Evolutionary conservation across 2,113 vertebrate species (phyloP).

Genomic region (Rhinoptilus africanus): DNA sequence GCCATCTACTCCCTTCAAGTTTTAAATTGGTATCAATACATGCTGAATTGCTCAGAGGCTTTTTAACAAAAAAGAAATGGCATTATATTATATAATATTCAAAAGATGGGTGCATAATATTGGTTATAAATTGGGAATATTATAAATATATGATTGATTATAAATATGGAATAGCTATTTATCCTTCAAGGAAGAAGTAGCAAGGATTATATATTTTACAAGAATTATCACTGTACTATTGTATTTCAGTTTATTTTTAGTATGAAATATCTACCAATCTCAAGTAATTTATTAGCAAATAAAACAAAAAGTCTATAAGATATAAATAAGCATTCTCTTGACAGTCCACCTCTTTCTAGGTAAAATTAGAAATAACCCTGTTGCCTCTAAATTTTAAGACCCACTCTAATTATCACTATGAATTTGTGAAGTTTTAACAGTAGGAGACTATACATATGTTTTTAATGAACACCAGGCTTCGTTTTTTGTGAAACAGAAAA

Average conservation of each 20-base stretch:
- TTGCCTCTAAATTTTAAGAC: conserved; percentile 26
- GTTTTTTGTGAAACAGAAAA: background rate
- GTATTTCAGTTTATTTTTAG: conserved; percentile 9
- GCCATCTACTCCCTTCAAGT: background rate
- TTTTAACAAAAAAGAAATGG: background rate
- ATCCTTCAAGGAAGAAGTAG: background rate
- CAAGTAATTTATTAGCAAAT: conserved; percentile 9
- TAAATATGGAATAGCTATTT: background rate
- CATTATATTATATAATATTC: background rate
- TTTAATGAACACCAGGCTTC: conserved; percentile 45
- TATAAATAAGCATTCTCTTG: conserved; percentile 7
- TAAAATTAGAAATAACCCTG: conserved; percentile 18
- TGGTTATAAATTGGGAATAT: background rate
- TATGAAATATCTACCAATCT: background rate
- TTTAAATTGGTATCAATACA: background rate
- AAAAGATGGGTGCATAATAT: background rate
- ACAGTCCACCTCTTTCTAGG: background rate
- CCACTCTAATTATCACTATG: conserved; percentile 49
- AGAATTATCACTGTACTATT: background rate
- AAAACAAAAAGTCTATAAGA: background rate
- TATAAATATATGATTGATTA: too few relatives aligned
- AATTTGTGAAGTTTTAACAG: conserved; percentile 35
- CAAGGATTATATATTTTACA: background rate
- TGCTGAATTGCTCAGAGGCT: background rate
- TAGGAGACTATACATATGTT: conserved; percentile 31